A percentile compares a stretch with the other conserved stretches of the same genome.
Conservation (phyloP, 1,140 invertebrate species). For the Euura saliciscinereae region DNA sequence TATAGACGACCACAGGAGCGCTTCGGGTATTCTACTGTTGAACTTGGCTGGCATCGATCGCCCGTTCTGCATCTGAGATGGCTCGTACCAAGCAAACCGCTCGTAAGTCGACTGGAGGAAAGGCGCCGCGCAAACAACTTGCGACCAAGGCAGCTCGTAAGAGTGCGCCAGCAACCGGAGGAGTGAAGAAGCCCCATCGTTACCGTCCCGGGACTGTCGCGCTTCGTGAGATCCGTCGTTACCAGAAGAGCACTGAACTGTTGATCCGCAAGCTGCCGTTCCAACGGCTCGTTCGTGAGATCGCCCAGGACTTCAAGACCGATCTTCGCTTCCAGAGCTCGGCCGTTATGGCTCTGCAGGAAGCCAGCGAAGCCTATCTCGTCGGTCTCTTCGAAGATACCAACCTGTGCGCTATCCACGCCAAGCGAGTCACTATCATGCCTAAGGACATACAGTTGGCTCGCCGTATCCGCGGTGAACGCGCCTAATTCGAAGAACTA, state of each 20-base stretch:
- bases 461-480: conserved; percentile 83
- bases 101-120: conserved; percentile 76
- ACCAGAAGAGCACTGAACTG: conserved; percentile 81
- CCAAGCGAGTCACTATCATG: conserved; percentile 94
- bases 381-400: conserved; percentile 92
- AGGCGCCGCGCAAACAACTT: conserved; percentile 74
- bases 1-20: conserved; percentile 18
- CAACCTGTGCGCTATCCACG: conserved; percentile 92
- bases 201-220: conserved; percentile 82
- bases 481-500: conserved; percentile 65
- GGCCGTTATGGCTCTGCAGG: conserved; percentile 79
- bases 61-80: conserved; percentile 57
- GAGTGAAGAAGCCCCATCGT: conserved; percentile 66
- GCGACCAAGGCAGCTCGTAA: conserved; percentile 69
- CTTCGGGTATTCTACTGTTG: conserved; percentile 23
- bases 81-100: conserved; percentile 84
- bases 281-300: conserved; percentile 84
- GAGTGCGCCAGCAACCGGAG: conserved; percentile 63
- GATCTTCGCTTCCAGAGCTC: conserved; percentile 83
- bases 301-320: conserved; percentile 83
- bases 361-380: conserved; percentile 85
- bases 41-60: conserved; percentile 14
- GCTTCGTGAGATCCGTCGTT: conserved; percentile 82
- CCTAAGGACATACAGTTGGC: conserved; percentile 94
- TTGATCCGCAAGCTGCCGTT: conserved; percentile 87